These are phyloP conservation scores for Odocoileus virginianus DNA, from an alignment of 2,113 vertebrate genomes.

Conservation along the genomic window DNA sequence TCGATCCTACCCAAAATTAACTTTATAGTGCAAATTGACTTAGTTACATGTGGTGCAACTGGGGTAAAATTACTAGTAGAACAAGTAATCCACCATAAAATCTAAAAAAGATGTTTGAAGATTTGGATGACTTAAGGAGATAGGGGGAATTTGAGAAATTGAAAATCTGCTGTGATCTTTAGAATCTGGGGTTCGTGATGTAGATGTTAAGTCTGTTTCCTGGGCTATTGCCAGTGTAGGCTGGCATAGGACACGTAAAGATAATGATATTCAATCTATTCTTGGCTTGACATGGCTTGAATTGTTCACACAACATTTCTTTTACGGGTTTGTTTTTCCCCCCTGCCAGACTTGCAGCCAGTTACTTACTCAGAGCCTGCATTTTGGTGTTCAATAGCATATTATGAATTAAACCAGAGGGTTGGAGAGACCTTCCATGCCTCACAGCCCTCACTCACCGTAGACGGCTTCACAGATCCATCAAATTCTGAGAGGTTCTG, in stretches of 20 bases:
- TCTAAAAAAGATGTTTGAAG: background rate
- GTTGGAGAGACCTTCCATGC: conserved; percentile 99
- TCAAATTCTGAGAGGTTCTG: conserved; percentile 99
- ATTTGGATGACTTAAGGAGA: background rate
- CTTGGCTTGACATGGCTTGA: background rate
- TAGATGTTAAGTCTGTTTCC: background rate
- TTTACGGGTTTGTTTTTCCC: conserved; percentile 14
- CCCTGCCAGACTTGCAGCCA: conserved; percentile 89
- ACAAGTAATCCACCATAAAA: background rate
- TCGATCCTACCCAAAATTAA: background rate
- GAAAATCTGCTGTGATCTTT: background rate
- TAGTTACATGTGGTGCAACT: background rate
- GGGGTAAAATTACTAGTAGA: background rate
- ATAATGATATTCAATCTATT: background rate
- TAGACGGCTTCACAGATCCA: conserved; percentile 98
- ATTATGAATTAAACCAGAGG: conserved; percentile 98
- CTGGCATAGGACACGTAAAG: background rate
- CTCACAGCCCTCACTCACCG: conserved; percentile 95
- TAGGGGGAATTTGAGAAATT: background rate
- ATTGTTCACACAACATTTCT: conserved; percentile 16
- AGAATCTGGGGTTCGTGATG: background rate
- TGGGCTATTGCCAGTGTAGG: background rate
- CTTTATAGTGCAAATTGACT: background rate
- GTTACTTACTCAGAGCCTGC: conserved; percentile 98
- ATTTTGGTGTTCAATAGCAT: conserved; percentile 99